Base-by-base conservation (phyloP, 2,797 vertebrate genomes). In the Moxostoma hubbsi region DNA sequence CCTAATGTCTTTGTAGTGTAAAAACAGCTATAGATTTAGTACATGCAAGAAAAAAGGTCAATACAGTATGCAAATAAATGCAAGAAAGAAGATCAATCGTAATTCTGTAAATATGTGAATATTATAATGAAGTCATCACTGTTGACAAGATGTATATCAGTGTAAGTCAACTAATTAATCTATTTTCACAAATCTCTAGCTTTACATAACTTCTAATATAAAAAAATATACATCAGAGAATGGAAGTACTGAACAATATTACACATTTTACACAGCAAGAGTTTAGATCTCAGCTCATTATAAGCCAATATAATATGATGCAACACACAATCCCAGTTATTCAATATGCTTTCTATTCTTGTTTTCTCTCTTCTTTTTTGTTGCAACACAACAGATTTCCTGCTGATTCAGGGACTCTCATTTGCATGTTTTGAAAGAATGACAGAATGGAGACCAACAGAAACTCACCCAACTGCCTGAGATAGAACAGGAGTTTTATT, bases 361-460 rank as follows among this genome's bases (percentile, higher is more conserved):
- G 57, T 58, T 76, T 71, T 46, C 2, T 16, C 24, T 61, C 9
- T 53, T 68, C 15, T 75, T 61, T 47, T 64, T 24, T 46, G 13
- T 49, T 55, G 59, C n/a, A 7, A 45, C n/a, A 72, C 53, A 79
- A 79, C 49, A 10, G 12, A 65, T 72, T 50, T 7, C 49, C 1
- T 15, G 66, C 51, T 79, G 59, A 64, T 57, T 55, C 54, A 67
- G 50, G 50, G 55, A 72, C 50, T 15, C 50, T 79, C 16, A 79
- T 79, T 79, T 72, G 61, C 68, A 79, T 79, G 63, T 75, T 75
- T 75, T 70, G 18, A 81, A 75, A 69, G 36, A 5, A 59, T 12
- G 43, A 70, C 51, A 10, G 67, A 79, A 75, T 45, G 9, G 50
- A 64, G 49, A 75, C 49, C 9, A 64, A 72, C 36, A 72, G 77